Conservation (phyloP, 2,797 vertebrate species). For the Micropoecilia bifurca region DNA sequence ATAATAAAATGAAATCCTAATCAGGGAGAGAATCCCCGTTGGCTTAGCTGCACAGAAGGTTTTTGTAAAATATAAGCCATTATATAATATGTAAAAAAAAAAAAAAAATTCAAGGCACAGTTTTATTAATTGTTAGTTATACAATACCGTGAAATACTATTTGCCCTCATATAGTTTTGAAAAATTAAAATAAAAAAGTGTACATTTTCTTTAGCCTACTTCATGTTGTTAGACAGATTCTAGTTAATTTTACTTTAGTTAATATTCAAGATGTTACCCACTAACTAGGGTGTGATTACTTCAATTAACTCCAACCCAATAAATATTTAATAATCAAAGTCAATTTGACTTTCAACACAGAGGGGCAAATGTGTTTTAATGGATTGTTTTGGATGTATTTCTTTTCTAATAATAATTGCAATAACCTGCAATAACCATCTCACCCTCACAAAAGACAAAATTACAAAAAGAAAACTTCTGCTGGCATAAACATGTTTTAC, state of each 20-base stretch:
- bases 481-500: background rate
- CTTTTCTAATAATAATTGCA: background rate
- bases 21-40: slow-evolving; percentile 27
- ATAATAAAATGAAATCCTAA: slow-evolving; percentile 29
- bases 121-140: background rate
- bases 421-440: background rate
- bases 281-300: background rate
- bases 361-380: background rate
- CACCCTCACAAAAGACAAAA: background rate
- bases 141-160: background rate
- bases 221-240: background rate
- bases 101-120: slow-evolving; percentile 17
- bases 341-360: background rate
- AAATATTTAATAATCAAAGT: background rate
- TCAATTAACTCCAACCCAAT: background rate
- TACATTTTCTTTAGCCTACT: background rate
- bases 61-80: slow-evolving; percentile 27
- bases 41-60: slow-evolving; percentile 5
- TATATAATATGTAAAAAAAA: slow-evolving; percentile 23
- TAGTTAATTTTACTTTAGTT: background rate
- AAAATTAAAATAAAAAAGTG: too few species aligned
- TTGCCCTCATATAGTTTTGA: background rate
- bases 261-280: background rate
- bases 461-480: background rate
- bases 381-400: background rate